Conservation (phyloP, 2,797 vertebrate genomes). For the Sebastolobus altivelis region DNA sequence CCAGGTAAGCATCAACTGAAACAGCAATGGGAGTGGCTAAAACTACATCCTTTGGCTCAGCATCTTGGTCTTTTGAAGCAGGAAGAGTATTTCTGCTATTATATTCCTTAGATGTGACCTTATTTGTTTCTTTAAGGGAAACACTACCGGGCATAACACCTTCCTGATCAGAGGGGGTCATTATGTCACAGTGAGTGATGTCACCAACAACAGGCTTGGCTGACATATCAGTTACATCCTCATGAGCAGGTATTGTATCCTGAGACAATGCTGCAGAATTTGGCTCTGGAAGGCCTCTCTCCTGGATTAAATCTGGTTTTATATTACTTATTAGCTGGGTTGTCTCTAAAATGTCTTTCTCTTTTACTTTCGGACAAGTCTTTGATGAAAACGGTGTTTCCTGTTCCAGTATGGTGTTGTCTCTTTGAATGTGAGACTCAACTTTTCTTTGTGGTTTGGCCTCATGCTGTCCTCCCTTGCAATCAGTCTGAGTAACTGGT, state of each 20-base stretch:
- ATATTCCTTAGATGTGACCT: conserved; percentile 19
- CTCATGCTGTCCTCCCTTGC: conserved; percentile 1
- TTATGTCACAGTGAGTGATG: conserved; percentile 16
- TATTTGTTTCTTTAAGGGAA: conserved; percentile 14
- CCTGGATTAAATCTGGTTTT: conserved; percentile 35
- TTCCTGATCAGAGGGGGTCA: conserved; percentile 23
- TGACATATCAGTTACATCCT: conserved; percentile 46
- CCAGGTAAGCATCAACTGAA: conserved; percentile 10
- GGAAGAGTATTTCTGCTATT: conserved; percentile 6
- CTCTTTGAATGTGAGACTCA: conserved; percentile 12
- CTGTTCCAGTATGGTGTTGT: neutral
- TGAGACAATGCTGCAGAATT: conserved; percentile 3
- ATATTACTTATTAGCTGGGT: conserved; percentile 18
- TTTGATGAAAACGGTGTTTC: conserved; percentile 22
- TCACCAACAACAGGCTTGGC: conserved; percentile 51
- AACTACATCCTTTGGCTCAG: conserved; percentile 8
- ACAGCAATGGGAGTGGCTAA: neutral
- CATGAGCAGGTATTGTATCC: conserved; percentile 33
- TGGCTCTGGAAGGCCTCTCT: conserved; percentile 21
- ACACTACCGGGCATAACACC: neutral
- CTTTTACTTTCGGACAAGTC: conserved; percentile 4
- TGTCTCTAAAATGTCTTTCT: conserved; percentile 15
- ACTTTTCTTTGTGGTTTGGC: conserved; percentile 15
- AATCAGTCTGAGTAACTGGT: conserved; percentile 6
- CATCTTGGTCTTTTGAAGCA: conserved; percentile 33